Conservation (phyloP, 2,888 invertebrate genomes). For the Busseola fusca region DNA sequence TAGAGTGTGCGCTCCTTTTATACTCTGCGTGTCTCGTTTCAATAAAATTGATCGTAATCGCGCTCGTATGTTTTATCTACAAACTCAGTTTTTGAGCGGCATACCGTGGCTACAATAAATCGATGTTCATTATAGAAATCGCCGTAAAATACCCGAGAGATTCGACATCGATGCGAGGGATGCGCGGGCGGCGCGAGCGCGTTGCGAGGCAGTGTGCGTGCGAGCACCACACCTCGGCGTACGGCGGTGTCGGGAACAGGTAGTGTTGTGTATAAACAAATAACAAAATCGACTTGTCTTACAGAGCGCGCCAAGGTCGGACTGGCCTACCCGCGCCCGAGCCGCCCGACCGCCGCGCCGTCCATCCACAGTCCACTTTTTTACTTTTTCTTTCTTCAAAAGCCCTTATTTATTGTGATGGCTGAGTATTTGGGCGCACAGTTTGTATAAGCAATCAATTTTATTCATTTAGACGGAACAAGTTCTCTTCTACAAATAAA, state of each 20-base stretch:
- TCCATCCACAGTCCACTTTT: conserved; percentile 77
- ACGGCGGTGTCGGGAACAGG: conserved; percentile 77
- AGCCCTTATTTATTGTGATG: conserved; percentile 88
- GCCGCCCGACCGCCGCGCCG: conserved; percentile 65
- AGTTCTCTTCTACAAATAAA: conserved; percentile 85
- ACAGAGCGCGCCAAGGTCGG: conserved; percentile 85
- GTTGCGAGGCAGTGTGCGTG: conserved; percentile 62
- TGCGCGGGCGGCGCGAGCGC: conserved; percentile 63
- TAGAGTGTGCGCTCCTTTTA: conserved; percentile 69
- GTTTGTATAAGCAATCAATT: conserved; percentile 89
- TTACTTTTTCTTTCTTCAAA: conserved; percentile 78
- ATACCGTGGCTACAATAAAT: conserved; percentile 83
- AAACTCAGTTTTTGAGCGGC: conserved; percentile 79
- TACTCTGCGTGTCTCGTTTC: conserved; percentile 73
- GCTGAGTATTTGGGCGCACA: conserved; percentile 88
- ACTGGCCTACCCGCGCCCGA: conserved; percentile 70
- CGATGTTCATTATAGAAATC: conserved; percentile 86
- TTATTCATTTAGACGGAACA: conserved; percentile 88
- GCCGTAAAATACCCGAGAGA: conserved; percentile 85
- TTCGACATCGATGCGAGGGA: conserved; percentile 77
- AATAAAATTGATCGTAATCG: conserved; percentile 80
- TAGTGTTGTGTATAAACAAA: conserved; percentile 89
- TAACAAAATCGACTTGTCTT: conserved; percentile 89
- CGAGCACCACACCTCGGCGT: conserved; percentile 64
- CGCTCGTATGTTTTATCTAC: conserved; percentile 79